A percentile compares a stretch with the other conserved stretches of the same genome.
Conservation (phyloP, 2,888 invertebrate species). For the Chromoteleia sp. region DNA sequence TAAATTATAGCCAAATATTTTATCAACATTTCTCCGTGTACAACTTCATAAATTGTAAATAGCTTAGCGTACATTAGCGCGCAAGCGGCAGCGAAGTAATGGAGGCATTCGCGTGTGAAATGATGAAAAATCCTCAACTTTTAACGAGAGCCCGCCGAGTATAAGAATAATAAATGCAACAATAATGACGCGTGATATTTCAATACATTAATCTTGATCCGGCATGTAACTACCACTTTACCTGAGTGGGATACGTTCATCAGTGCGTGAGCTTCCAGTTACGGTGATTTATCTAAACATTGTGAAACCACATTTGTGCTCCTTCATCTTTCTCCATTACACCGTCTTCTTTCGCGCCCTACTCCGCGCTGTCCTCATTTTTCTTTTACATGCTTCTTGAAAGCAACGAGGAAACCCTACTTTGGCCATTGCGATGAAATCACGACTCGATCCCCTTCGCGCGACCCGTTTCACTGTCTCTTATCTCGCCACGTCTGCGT, state of each 20-base stretch:
- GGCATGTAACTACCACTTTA: slow-evolving; percentile 67
- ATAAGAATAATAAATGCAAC: slow-evolving; percentile 67
- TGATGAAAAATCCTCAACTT: slow-evolving; percentile 58
- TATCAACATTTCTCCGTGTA: slow-evolving; percentile 29
- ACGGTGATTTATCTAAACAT: slow-evolving; percentile 71
- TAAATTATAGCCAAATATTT: slow-evolving; percentile 29
- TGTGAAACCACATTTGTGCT: slow-evolving; percentile 70
- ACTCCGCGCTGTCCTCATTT: slow-evolving; percentile 67
- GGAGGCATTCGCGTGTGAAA: slow-evolving; percentile 43
- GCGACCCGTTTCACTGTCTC: slow-evolving; percentile 71
- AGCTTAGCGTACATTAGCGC: slow-evolving; percentile 41
- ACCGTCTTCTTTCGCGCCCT: slow-evolving; percentile 66
- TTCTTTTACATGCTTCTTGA: slow-evolving; percentile 71
- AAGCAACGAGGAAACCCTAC: slow-evolving; percentile 69
- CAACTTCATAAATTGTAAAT: slow-evolving; percentile 47
- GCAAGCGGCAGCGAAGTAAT: slow-evolving; percentile 21
- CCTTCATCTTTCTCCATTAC: slow-evolving; percentile 72
- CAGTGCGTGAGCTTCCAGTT: slow-evolving; percentile 71
- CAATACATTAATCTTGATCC: slow-evolving; percentile 71
- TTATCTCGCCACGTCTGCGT: slow-evolving; percentile 70
- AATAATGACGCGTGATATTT: slow-evolving; percentile 70
- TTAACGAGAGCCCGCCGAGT: slow-evolving; percentile 46
- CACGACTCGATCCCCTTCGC: slow-evolving; percentile 67
- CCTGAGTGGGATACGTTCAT: slow-evolving; percentile 69
- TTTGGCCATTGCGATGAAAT: slow-evolving; percentile 70